Evolutionary conservation across 2,113 vertebrate species (phyloP), one percentile per base, ranked within the genome.

Genomic region (Sylvia atricapilla): DNA sequence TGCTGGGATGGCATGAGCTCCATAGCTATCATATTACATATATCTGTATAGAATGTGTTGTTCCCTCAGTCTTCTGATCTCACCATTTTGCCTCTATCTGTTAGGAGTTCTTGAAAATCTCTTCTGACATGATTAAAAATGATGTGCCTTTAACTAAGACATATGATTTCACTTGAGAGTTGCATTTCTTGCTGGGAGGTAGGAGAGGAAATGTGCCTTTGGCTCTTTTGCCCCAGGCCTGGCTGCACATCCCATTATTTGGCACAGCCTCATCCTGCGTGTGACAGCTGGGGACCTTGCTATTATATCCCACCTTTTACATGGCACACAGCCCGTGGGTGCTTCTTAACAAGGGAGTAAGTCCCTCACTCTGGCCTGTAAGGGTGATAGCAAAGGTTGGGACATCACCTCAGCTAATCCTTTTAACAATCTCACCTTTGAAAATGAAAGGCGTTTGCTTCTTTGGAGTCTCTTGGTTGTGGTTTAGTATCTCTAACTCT

Each of bases 241-340:
- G 68, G 15, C 15, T 89, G 30, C 30, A 89, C 20, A 21, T 58
- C 12, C 39, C 4, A 31, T 8, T 3, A 5, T 22, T 23, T 52
- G 70, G 4, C n/a, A 33, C 46, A 56, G 31, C 12, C 21, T 60
- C 16, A 1, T 43, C 33, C 23, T 7, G 1, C 28, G 2, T 6
- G 6, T 43, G 35, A 18, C 88, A 76, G 0, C 25, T 59, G 50
- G 27, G 30, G 16, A 35, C 11, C 12, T 58, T 70, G 30, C 23
- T 56, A 6, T 30, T 20, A 64, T 21, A 31, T 20, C 41, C 13
- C 23, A 49, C 28, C 39, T 81, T 37, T 79, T 31, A 16, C 28
- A 7, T 7, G 43, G 35, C 56, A 46, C 24, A 25, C 7, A 59
- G 28, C 35, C 31, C 1, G 0, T 25, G 24, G 11, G 12, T 25